Evolutionary conservation across 2,113 vertebrate genomes (phyloP).

Genomic region (Mionectes macconnelli): DNA sequence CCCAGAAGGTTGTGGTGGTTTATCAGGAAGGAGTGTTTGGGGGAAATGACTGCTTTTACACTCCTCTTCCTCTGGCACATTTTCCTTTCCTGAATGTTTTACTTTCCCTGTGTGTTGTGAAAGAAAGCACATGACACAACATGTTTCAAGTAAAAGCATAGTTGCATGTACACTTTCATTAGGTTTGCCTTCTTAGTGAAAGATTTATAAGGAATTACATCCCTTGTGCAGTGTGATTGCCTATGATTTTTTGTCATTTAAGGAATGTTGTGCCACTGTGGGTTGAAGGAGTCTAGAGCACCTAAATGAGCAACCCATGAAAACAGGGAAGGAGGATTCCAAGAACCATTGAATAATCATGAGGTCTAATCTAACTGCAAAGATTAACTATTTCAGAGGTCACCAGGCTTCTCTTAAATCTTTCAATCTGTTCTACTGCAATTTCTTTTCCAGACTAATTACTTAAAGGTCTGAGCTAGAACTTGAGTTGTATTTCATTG

Average conservation of each 20-base stretch:
- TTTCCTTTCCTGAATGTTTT: slow-evolving; percentile 13
- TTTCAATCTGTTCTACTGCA: not conserved
- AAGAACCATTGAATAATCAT: not conserved
- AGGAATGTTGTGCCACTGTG: not conserved
- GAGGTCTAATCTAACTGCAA: not conserved
- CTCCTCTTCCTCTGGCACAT: slow-evolving; percentile 37
- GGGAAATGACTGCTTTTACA: slow-evolving; percentile 4
- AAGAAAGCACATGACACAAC: slow-evolving; percentile 27
- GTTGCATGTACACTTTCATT: not conserved
- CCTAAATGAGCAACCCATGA: not conserved
- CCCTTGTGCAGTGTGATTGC: not conserved
- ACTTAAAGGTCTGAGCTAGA: slow-evolving; percentile 5
- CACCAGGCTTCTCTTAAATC: not conserved
- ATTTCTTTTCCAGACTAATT: slow-evolving; percentile 15
- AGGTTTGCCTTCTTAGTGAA: not conserved
- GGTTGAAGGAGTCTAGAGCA: not conserved
- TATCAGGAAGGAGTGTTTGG: not conserved
- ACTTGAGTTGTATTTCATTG: not conserved
- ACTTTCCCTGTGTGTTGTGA: not conserved
- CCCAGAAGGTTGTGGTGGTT: not conserved
- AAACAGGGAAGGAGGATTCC: not conserved
- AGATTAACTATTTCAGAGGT: slow-evolving; percentile 28
- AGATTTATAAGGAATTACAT: slow-evolving; percentile 18
- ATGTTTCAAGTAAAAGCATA: not conserved
- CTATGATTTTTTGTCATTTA: not conserved